These are phyloP conservation scores for Tadarida brasiliensis DNA, from an alignment of 2,797 vertebrate genomes.

Conservation along the genomic window DNA sequence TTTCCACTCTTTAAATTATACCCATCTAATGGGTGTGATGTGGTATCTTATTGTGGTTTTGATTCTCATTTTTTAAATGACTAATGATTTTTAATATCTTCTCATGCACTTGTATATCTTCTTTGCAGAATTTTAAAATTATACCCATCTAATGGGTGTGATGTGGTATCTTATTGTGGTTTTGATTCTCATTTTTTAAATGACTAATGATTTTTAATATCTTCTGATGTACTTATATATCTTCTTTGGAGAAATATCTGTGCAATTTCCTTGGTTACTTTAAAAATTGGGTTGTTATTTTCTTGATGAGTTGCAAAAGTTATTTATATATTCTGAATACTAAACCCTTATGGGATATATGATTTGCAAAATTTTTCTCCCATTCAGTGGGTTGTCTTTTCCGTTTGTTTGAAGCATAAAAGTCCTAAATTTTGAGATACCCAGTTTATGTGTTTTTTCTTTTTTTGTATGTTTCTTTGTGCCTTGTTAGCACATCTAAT, in stretches of 20 bases:
- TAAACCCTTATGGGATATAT: not conserved
- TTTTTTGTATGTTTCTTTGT: not conserved
- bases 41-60: constrained; percentile 10
- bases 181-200: constrained; percentile 42
- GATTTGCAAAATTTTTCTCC: not conserved
- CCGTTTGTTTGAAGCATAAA: constrained; percentile 39
- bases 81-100: constrained; percentile 1
- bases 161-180: not conserved
- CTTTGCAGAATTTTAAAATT: too few species aligned
- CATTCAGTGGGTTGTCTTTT: not conserved
- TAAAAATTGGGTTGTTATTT: constrained; percentile 16
- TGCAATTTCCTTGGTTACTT: not conserved
- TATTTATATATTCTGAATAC: constrained; percentile 13
- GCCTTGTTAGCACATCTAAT: not conserved
- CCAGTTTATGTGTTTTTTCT: not conserved
- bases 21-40: not conserved
- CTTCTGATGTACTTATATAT: not conserved
- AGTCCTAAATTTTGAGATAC: not conserved
- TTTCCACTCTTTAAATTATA: not conserved
- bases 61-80: constrained; percentile 30
- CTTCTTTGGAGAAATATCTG: constrained; percentile 35
- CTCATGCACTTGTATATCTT: not conserved
- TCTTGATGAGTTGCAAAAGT: not conserved
- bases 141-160: not conserved
- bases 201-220: not conserved